Conservation (phyloP, 1,140 invertebrate species). For the Aphelinus atriplicis region DNA sequence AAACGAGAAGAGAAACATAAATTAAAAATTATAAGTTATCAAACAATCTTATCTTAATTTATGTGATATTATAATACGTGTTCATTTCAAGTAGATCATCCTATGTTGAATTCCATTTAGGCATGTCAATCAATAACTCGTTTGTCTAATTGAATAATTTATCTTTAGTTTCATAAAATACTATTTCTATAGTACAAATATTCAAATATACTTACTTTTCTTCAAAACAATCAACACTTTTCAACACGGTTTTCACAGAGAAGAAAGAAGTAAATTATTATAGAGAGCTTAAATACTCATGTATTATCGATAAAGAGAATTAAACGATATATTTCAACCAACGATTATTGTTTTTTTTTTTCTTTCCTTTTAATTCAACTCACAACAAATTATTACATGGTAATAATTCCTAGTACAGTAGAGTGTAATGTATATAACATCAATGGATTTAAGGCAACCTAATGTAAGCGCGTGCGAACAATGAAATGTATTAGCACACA, state of each 20-base stretch:
- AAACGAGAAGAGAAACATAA: conserved; percentile 19
- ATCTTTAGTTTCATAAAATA: conserved; percentile 26
- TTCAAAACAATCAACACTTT: neutral
- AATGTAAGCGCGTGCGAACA: conserved; percentile 6
- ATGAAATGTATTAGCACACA: conserved; percentile 1
- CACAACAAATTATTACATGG: conserved; percentile 28
- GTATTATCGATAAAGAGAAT: conserved; percentile 44
- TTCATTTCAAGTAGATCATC: conserved; percentile 21
- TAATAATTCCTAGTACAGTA: conserved; percentile 1
- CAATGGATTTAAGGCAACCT: conserved; percentile 15
- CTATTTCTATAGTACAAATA: conserved; percentile 29
- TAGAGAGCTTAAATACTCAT: conserved; percentile 32
- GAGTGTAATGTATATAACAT: neutral
- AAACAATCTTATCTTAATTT: neutral
- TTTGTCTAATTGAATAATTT: conserved; percentile 15
- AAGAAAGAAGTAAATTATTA: neutral
- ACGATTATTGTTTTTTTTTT: conserved; percentile 42
- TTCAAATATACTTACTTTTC: conserved; percentile 39
- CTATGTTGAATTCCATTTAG: conserved; percentile 10
- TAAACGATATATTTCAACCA: conserved; percentile 46
- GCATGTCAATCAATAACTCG: neutral
- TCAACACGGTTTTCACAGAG: neutral
- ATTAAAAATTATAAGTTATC: conserved; percentile 1
- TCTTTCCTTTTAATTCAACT: conserved; percentile 34
- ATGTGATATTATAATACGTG: neutral